Conservation (phyloP, 2,113 vertebrate genomes). For the Bos javanicus region DNA sequence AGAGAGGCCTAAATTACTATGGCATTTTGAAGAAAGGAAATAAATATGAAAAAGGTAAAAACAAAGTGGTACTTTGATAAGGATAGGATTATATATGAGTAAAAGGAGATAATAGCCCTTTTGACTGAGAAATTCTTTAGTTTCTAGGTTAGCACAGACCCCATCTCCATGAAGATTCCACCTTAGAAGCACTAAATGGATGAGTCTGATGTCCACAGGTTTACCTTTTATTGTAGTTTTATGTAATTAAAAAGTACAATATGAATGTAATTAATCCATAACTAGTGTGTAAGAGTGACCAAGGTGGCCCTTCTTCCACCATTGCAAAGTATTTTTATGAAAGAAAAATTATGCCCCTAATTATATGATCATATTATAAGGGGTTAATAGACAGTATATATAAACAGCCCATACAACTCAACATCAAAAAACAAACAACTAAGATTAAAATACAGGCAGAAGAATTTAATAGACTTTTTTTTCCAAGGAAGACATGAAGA, state of each 20-base stretch:
- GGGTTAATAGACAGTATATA: neutral
- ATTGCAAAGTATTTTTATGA: neutral
- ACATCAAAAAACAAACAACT: neutral
- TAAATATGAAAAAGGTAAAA: neutral
- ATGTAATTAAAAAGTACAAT: neutral
- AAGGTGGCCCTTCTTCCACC: neutral
- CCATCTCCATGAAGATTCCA: neutral
- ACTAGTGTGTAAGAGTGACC: neutral
- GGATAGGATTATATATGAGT: neutral
- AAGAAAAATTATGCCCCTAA: neutral
- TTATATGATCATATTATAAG: neutral
- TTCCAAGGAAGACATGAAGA: neutral
- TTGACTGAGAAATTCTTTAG: neutral
- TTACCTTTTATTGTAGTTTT: no score
- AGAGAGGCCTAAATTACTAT: neutral
- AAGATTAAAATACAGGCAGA: neutral
- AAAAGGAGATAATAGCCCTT: neutral
- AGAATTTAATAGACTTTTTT: neutral
- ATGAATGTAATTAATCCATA: neutral
- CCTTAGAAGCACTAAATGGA: neutral
- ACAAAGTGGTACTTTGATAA: neutral
- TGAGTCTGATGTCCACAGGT: rapidly evolving
- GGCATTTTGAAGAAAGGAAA: neutral
- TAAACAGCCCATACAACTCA: neutral
- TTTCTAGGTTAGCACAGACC: neutral